Conservation (phyloP, 2,888 invertebrate genomes). For the Mycalesis mineus region DNA sequence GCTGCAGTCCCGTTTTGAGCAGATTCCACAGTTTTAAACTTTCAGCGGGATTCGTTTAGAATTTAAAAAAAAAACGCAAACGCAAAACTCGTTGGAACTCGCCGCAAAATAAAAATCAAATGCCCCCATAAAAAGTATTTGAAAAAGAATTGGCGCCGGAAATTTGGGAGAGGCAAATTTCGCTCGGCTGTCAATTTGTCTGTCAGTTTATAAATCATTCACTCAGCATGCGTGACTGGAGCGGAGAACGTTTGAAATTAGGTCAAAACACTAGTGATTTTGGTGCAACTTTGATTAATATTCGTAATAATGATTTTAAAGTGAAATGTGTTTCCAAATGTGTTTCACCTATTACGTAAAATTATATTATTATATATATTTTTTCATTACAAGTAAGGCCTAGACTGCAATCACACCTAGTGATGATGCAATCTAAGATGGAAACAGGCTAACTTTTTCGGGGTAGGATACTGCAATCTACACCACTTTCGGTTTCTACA, state of each 20-base stretch:
- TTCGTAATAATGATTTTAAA: no score
- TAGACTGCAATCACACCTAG: no score
- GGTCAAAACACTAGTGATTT: neutral
- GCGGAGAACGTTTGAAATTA: neutral
- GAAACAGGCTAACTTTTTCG: no score
- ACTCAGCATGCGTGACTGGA: conserved; percentile 17
- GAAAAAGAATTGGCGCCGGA: conserved; percentile 11
- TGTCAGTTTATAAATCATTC: conserved; percentile 31
- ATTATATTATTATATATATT: no score
- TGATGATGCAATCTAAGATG: no score
- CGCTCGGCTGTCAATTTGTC: conserved; percentile 26
- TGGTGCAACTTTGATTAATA: neutral
- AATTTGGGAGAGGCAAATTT: conserved; percentile 20
- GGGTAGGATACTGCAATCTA: no score
- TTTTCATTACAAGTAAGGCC: no score
- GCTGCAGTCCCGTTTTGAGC: conserved; percentile 19
- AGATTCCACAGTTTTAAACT: conserved; percentile 26
- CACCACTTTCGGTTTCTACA: no score
- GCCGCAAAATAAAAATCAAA: conserved; percentile 25
- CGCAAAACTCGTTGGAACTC: conserved; percentile 16
- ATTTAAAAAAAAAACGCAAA: conserved; percentile 10
- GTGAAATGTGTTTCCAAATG: no score
- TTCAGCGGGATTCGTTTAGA: conserved; percentile 17
- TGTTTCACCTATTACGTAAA: no score
- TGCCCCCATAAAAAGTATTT: conserved; percentile 16